Base-by-base conservation (phyloP, 2,888 invertebrate genomes). In the Sthenelais limicola region DNA sequence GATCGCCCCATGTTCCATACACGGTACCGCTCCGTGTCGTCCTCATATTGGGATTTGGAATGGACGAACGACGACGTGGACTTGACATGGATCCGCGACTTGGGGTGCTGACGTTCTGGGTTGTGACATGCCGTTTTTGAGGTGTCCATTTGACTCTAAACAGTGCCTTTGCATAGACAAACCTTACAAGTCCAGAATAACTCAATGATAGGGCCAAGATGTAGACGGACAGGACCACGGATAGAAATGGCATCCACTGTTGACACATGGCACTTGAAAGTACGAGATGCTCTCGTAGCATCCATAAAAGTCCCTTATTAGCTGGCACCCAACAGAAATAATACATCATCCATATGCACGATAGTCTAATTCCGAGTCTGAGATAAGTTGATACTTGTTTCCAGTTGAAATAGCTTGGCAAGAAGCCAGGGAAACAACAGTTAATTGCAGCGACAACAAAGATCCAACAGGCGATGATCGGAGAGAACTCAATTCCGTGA, bases 381-480 rank as follows among this genome's bases (percentile, higher is more conserved):
- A 62, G 24, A 43, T 62, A 62, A 9, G 62, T 38, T 38, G 62
- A 62, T 4, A 62, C 21, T 15, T 62, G 2, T 21, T 7, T 38
- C 62, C 62, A 62, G 35, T 62, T 62, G 38, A 62, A 62, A 38
- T 62, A 62, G n/a, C 38, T 24, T 24, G 62, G 62, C 1, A 62
- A 43, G 4, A 62, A 38, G 21, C 62, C 43, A 26, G 62, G 62
- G 38, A 35, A 62, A 18, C 35, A 9, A 35, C 62, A 62, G 38
- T 62, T 62, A 12, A 21, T 21, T 2, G 62, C 35, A 5, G 62
- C 62, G 35, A 62, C 24, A 26, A 62, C 24, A 15, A 62, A 62
- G 9, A 62, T 62, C 62, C 35, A 35, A 43, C 62, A 62, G 38
- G 62, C 62, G 21, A 38, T 28, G 21, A 62, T 9, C 12, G 62